Base-by-base conservation (phyloP, 1,140 invertebrate genomes). In the Scylla paramamosain region DNA sequence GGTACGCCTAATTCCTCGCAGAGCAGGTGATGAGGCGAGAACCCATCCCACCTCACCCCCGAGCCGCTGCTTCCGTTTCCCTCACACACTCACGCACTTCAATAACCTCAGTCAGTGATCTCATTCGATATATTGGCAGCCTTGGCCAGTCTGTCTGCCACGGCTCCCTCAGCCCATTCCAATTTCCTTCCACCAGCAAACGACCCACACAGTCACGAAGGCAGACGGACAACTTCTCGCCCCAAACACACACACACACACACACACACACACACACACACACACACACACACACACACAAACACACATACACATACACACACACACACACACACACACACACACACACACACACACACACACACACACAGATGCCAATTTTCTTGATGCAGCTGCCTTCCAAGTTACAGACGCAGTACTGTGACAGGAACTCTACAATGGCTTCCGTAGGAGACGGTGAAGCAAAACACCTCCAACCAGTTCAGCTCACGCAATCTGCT, bases 281-380 rank as follows among this genome's bases (percentile, higher is more conserved):
- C 59, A 67, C 59, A 67, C 59, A 67, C 59, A 67, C 39, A 39
- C 67, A n/a, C 67, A 77, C 25, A 25, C 67, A 77, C 67, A 77
- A 6, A 77, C 67, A 77, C 67, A 77, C 67, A 77, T 20, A 77
- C 67, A 77, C 67, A 77, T 20, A 77, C 67, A 77, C 67, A 77
- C 67, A 77, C 67, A 77, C 67, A 77, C 39, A 39, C 67, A n/a
- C 67, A 77, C 25, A 25, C 67, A 77, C 67, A 77, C 67, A 77
- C 67, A 77, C 67, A 77, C 67, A 77, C 67, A 77, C 67, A 77
- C 67, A 77, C 67, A 77, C 67, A 77, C 67, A 77, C 67, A 77
- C 67, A 77, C 67, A 77, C 67, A 77, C 67, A 77, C 67, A 77
- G 7, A 77, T 2, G 20, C 67, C 52, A 59, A 20, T 59, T 59